Conservation (phyloP, 2,888 invertebrate species). For the Clanis bilineata region DNA sequence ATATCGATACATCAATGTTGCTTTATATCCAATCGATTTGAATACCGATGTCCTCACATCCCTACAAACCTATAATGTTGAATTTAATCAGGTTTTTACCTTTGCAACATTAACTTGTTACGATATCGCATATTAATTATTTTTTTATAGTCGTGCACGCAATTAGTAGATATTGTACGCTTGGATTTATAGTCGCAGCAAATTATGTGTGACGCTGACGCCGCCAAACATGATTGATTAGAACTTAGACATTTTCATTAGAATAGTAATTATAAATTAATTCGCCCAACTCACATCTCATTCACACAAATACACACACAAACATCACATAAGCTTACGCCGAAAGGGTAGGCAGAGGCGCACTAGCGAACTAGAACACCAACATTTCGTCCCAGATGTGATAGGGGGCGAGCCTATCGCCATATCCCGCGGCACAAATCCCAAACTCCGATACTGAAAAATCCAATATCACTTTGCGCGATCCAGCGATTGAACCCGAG, state of each 20-base stretch:
- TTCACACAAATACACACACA: too few relatives aligned
- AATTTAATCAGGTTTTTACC: constrained; percentile 45
- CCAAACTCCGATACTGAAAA: too few relatives aligned
- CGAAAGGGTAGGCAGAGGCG: too few relatives aligned
- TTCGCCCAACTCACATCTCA: too few relatives aligned
- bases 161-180: constrained; percentile 53
- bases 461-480: too few relatives aligned
- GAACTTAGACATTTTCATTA: constrained; percentile 23
- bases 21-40: background rate
- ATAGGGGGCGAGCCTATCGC: too few relatives aligned
- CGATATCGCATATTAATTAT: constrained; percentile 67
- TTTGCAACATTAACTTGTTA: constrained; percentile 59
- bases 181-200: constrained; percentile 45
- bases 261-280: too few relatives aligned
- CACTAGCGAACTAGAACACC: too few relatives aligned
- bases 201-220: constrained; percentile 63
- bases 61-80: background rate
- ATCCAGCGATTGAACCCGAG: too few relatives aligned
- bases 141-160: constrained; percentile 66
- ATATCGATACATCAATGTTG: background rate
- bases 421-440: too few relatives aligned
- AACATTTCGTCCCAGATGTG: too few relatives aligned
- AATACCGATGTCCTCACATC: background rate
- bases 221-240: constrained; percentile 52
- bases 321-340: too few relatives aligned